Base-by-base conservation (phyloP, 2,113 vertebrate species). In the Gasterosteus nipponicus region DNA sequence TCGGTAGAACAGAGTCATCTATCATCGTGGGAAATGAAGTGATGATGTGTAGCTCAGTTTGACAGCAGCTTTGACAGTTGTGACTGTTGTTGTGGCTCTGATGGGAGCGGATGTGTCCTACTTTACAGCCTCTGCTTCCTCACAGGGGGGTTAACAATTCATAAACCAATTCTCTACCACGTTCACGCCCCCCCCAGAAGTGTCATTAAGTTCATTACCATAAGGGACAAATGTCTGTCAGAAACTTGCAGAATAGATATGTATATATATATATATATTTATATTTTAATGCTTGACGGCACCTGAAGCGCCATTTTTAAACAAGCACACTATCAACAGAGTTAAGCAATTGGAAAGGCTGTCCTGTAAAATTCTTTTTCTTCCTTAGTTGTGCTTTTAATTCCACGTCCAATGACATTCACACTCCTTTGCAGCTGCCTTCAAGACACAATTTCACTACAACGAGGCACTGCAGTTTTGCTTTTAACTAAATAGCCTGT, bases 41-140 rank as follows among this genome's bases (percentile, higher is more conserved):
- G 22, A 26, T 26, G 22, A 22, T 68, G 70, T 68, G 38, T 79
- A 78, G 75, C 22, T 81, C 31, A 42, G 67, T 78, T 42, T 85
- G 75, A 84, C 84, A 86, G 86, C 81, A 59, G 83, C 83, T 71
- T 74, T 71, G 71, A 81, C 79, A 59, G 70, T 42, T 63, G 44
- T 68, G 5, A 73, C 59, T 58, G 35, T 78, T 70, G 74, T 78
- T 75, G 51, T 63, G 29, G 58, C 83, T 82, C 80, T 70, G 78
- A 77, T 68, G 83, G 73, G 77, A 88, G 63, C 73, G 59, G 82
- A 90, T 59, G 73, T 82, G 87, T 87, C 87, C 90, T 86, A 87
- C 82, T 91, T 90, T 82, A 82, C 68, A 74, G 80, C 85, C 86
- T 77, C 80, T 42, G 70, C 73, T 87, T 69, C 81, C 38, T 79